Base-by-base conservation (phyloP, 2,113 vertebrate genomes). In the Dromaius novaehollandiae region DNA sequence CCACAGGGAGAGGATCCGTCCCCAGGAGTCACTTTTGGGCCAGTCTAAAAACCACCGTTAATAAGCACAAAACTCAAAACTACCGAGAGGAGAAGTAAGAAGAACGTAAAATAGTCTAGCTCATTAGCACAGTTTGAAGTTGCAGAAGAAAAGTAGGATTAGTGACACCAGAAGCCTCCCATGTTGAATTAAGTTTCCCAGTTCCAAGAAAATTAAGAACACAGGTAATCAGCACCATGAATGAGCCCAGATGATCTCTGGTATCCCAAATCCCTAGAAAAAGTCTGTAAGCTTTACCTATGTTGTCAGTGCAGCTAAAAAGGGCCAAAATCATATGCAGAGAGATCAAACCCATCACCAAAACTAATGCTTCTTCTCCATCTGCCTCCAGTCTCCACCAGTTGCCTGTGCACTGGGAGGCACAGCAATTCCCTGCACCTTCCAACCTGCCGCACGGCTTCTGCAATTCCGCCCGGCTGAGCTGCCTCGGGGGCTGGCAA, bases 301-400 rank as follows among this genome's bases (percentile, higher is more conserved):
- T 26, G 19, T 20, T 34, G 38, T n/a, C 56, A 61, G 24, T 13
- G 53, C 63, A 38, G 70, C 25, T 78, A 34, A 7, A 28, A 15
- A 69, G 71, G 61, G 81, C 38, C 28, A 58, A 88, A 88, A 50
- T 40, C 36, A 28, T 16, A 36, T 6, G 11, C 38, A 80, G 68
- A 71, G 82, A 82, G 73, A 88, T 78, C 11, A 87, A 94, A 96
- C 44, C 42, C n/a, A 65, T 10, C 58, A 65, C 46, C 84, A 84
- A 32, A 81, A 60, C 24, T 4, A 6, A 20, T 46, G 36, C 7
- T 38, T 82, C 75, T 58, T 76, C 64, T 40, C 74, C 70, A 22
- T 34, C n/a, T 79, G 21, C 46, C 36, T 87, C 44, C 21, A 32
- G 34, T 34, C 51, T 73, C 65, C 51, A 55, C 19, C 9, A 21